These are phyloP conservation scores for Phyllostomus hastatus DNA, from an alignment of 2,113 vertebrate genomes.

Conservation along the genomic window DNA sequence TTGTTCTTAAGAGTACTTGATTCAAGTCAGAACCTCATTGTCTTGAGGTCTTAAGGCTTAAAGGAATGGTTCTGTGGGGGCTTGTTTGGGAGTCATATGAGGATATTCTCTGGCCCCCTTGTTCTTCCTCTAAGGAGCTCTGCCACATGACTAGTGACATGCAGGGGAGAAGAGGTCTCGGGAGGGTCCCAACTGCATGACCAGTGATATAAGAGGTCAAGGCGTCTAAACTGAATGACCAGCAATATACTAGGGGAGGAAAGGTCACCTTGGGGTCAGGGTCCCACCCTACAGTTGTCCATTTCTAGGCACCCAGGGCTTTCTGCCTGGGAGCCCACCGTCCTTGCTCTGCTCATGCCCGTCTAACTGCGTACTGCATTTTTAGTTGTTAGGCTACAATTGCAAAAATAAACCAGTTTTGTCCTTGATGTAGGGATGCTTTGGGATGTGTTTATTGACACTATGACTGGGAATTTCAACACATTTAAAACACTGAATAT, in stretches of 20 bases:
- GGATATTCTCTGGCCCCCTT: too few relatives aligned
- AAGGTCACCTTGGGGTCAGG: too few relatives aligned
- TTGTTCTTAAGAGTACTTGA: not conserved
- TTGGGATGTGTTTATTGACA: constrained; percentile 24
- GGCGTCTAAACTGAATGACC: too few relatives aligned
- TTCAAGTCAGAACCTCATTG: not conserved
- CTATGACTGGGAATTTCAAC: not conserved
- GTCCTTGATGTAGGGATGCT: not conserved
- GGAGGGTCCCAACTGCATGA: too few relatives aligned
- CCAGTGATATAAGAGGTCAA: too few relatives aligned
- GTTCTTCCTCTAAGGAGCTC: too few relatives aligned
- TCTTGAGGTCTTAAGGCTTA: too few relatives aligned
- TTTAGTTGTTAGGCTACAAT: constrained; percentile 22
- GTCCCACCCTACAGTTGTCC: not conserved
- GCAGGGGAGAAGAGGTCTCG: too few relatives aligned
- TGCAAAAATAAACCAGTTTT: not conserved
- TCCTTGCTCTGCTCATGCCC: not conserved
- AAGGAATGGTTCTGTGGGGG: too few relatives aligned
- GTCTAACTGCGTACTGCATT: not conserved
- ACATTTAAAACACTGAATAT: constrained; percentile 10
- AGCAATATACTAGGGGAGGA: too few relatives aligned
- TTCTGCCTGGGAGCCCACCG: not conserved
- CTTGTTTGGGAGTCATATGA: too few relatives aligned
- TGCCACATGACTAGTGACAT: too few relatives aligned
- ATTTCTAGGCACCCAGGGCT: not conserved